Conservation (phyloP, 2,113 vertebrate genomes). For the Rhegmatorhina hoffmannsi region DNA sequence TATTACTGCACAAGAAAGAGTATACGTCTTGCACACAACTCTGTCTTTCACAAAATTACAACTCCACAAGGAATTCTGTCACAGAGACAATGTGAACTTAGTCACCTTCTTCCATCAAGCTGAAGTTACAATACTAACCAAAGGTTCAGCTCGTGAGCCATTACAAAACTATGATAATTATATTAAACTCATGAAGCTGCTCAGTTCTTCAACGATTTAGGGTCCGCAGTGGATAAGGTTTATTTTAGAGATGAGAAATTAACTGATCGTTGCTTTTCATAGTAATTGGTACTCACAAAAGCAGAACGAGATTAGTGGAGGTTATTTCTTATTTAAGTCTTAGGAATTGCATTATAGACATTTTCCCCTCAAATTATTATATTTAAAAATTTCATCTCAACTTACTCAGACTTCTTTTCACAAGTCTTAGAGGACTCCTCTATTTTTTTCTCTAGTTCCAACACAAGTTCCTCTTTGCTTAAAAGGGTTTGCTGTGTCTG, state of each 20-base stretch:
- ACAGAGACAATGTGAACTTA: not conserved
- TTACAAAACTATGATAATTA: not conserved
- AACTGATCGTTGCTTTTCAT: not conserved
- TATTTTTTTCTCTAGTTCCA: constrained; percentile 88
- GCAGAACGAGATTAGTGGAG: not conserved
- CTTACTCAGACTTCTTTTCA: constrained; percentile 93
- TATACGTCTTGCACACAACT: not conserved
- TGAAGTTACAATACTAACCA: not conserved
- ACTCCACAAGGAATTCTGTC: not conserved
- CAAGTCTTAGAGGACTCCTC: constrained; percentile 84
- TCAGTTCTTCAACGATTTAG: not conserved
- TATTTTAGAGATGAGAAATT: not conserved
- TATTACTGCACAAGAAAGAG: not conserved
- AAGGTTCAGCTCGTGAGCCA: not conserved
- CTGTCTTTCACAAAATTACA: not conserved
- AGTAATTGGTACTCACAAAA: not conserved
- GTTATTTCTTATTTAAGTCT: not conserved
- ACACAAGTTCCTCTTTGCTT: constrained; percentile 87
- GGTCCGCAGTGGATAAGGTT: not conserved
- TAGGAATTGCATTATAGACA: not conserved
- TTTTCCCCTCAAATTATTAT: not conserved
- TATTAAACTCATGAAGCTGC: not conserved
- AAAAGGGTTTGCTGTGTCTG: constrained; percentile 88
- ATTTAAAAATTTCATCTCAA: constrained; percentile 21
- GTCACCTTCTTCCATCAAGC: not conserved